Conservation (phyloP, 2,797 vertebrate species). For the Gallirallus australis region DNA sequence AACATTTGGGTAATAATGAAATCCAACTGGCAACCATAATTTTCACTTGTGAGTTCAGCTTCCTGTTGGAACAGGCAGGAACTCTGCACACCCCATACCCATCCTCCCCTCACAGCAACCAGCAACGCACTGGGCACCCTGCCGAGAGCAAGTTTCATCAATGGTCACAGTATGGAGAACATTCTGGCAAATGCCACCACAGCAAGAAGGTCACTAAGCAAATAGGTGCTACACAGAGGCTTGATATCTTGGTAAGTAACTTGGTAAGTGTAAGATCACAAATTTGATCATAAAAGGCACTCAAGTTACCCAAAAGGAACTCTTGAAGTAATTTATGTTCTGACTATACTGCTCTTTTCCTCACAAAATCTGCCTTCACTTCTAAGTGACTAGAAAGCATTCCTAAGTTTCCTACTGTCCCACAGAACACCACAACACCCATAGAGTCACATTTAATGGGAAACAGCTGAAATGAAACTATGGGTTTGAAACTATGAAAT, state of each 20-base stretch:
- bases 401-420: background rate
- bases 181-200: background rate
- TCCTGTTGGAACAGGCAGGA: background rate
- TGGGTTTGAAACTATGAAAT: background rate
- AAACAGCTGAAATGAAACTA: fast-evolving
- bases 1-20: background rate
- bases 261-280: background rate
- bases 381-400: background rate
- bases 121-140: background rate
- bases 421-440: background rate
- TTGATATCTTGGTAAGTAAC: background rate
- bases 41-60: background rate
- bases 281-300: background rate
- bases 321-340: background rate
- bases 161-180: background rate
- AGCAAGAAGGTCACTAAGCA: background rate
- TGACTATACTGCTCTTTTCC: background rate
- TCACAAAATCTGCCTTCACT: background rate
- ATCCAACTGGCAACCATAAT: background rate
- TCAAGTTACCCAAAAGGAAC: background rate
- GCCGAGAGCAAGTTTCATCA: background rate
- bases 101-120: background rate
- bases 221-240: background rate
- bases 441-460: background rate
- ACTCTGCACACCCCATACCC: background rate